Conservation (phyloP, 2,113 vertebrate species). For the Pedetes capensis region DNA sequence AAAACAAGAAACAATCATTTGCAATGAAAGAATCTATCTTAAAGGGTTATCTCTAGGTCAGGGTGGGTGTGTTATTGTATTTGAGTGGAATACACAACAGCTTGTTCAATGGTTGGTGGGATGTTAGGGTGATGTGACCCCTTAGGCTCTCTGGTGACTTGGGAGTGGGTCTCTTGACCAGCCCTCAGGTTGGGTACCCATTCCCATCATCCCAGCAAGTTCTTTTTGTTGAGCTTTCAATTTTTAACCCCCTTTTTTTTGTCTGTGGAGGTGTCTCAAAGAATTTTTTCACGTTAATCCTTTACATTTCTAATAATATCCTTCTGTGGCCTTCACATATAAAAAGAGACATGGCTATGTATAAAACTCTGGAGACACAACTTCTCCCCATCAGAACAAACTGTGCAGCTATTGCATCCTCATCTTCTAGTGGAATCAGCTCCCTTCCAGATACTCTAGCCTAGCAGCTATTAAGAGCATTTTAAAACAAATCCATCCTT, state of each 20-base stretch:
- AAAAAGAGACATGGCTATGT: background rate
- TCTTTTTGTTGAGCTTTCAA: background rate
- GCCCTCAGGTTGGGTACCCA: too few relatives aligned
- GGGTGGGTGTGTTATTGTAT: background rate
- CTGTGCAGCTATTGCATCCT: background rate
- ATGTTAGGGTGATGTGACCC: background rate
- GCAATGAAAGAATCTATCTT: background rate
- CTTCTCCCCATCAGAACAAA: background rate
- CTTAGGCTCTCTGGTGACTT: background rate
- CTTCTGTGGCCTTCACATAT: background rate
- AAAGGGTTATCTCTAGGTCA: background rate
- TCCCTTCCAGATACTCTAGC: background rate
- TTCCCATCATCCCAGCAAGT: background rate
- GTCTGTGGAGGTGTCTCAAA: background rate
- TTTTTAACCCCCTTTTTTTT: too few relatives aligned
- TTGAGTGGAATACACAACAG: background rate
- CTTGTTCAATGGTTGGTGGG: rapidly evolving
- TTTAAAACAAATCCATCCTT: background rate
- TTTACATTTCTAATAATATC: background rate
- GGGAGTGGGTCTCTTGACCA: background rate
- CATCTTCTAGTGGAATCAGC: background rate
- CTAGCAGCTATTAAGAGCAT: background rate
- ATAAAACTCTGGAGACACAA: background rate
- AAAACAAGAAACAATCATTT: background rate
- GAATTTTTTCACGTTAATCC: background rate